Evolutionary conservation across 2,113 vertebrate genomes (phyloP).

Genomic region (Miniopterus natalensis): DNA sequence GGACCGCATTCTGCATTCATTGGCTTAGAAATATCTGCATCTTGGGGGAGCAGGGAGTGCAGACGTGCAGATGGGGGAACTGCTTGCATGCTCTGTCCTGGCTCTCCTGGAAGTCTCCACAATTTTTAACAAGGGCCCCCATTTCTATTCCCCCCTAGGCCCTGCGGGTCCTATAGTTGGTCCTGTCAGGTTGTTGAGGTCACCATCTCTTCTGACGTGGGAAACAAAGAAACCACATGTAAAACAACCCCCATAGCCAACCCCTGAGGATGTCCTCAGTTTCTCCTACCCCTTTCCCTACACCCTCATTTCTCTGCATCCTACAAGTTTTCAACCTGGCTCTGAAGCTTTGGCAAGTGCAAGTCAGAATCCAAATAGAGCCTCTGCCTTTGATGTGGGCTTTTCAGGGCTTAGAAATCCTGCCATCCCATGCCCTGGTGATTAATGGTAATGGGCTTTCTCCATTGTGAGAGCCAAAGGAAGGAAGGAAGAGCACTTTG

Average conservation of each 20-base stretch:
- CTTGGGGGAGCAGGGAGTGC: too few relatives aligned
- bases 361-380: not conserved
- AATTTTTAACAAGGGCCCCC: not conserved
- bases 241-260: accelerated
- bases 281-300: not conserved
- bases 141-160: not conserved
- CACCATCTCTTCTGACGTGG: not conserved
- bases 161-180: accelerated
- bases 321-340: not conserved
- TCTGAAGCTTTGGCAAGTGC: not conserved
- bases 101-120: too few relatives aligned
- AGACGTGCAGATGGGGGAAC: accelerated
- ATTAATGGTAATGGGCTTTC: conserved; percentile 83
- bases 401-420: conserved; percentile 45
- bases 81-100: not conserved
- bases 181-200: not conserved
- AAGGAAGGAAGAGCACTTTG: conserved; percentile 87
- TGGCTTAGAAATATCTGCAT: not conserved
- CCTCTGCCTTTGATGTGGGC: not conserved
- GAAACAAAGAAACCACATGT: not conserved
- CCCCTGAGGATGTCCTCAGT: not conserved
- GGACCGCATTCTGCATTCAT: not conserved
- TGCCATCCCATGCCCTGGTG: conserved; percentile 68
- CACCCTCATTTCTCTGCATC: not conserved
- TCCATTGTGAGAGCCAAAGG: conserved; percentile 84